phyloP scores from a whole-genome alignment of 2,888 invertebrate species.

The Ophion ellenae region DNA sequence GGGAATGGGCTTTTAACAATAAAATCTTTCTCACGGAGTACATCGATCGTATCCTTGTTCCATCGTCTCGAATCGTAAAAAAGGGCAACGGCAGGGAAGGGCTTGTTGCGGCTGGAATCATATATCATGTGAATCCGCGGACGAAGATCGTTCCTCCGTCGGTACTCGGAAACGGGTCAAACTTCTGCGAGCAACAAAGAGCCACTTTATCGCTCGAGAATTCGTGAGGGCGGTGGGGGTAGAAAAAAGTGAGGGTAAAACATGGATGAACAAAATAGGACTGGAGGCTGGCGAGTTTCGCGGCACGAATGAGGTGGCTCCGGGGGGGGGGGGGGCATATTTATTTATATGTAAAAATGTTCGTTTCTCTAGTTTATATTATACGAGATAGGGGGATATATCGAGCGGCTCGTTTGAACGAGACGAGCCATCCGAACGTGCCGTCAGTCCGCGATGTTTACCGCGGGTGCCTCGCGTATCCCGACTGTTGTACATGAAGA shows the following conservation, averaged over 20 bases:
- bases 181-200: constrained; percentile 62
- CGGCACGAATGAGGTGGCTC: constrained; percentile 20
- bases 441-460: constrained; percentile 22
- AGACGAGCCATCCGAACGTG: constrained; percentile 48
- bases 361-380: constrained; percentile 74
- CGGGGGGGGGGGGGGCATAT: neutral
- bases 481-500: constrained; percentile 8
- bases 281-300: constrained; percentile 26
- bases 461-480: constrained; percentile 5
- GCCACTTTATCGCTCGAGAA: constrained; percentile 61
- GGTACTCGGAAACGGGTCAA: constrained; percentile 41
- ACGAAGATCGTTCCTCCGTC: constrained; percentile 15
- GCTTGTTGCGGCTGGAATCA: neutral
- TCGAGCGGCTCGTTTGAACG: constrained; percentile 80
- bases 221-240: constrained; percentile 17
- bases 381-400: constrained; percentile 76
- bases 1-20: constrained; percentile 30
- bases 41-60: neutral
- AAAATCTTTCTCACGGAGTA: constrained; percentile 22
- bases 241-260: neutral
- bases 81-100: neutral
- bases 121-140: constrained; percentile 37
- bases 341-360: constrained; percentile 75
- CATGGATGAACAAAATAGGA: neutral
- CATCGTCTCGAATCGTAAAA: constrained; percentile 9